Percentiles rank a stretch among this genome's conserved stretches.
These are phyloP conservation scores for Aspidoscelis tigris DNA, from an alignment of 2,113 vertebrate species.

Conservation along the genomic window DNA sequence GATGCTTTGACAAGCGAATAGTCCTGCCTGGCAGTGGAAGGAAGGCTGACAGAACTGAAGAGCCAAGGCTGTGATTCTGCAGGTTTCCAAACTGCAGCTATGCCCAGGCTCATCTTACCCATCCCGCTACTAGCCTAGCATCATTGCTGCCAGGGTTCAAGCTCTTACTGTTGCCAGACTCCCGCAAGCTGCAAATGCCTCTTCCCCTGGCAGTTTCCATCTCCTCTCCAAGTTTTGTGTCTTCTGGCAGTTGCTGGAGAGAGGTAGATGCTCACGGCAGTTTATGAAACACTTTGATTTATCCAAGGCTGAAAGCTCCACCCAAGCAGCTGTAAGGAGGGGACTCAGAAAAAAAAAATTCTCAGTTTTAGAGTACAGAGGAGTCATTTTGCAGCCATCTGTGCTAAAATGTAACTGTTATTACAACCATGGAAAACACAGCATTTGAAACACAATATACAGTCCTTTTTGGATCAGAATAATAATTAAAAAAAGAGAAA, in stretches of 20 bases:
- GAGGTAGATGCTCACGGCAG: not conserved
- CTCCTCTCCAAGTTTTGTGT: too few relatives aligned
- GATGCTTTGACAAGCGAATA: not conserved
- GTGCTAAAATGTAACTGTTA: slow-evolving; percentile 45
- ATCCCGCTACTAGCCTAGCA: too few relatives aligned
- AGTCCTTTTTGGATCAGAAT: not conserved
- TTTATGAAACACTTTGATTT: not conserved
- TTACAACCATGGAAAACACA: slow-evolving; percentile 59
- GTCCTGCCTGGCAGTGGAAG: not conserved
- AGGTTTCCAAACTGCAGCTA: not conserved
- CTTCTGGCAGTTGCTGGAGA: not conserved
- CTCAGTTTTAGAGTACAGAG: slow-evolving; percentile 15
- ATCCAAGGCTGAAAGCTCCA: not conserved
- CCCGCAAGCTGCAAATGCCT: not conserved
- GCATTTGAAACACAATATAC: slow-evolving; percentile 27
- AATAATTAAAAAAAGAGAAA: slow-evolving; percentile 29
- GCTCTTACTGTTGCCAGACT: not conserved
- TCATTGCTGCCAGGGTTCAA: not conserved
- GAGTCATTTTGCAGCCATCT: slow-evolving; percentile 20
- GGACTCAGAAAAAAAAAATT: not conserved
- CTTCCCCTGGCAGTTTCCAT: too few relatives aligned
- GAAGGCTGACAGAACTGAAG: too few relatives aligned
- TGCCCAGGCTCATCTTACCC: not conserved
- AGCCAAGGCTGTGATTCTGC: not conserved
- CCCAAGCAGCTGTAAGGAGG: not conserved